Base-by-base conservation (phyloP, 2,888 invertebrate species). In the Eurytoma adleriae region DNA sequence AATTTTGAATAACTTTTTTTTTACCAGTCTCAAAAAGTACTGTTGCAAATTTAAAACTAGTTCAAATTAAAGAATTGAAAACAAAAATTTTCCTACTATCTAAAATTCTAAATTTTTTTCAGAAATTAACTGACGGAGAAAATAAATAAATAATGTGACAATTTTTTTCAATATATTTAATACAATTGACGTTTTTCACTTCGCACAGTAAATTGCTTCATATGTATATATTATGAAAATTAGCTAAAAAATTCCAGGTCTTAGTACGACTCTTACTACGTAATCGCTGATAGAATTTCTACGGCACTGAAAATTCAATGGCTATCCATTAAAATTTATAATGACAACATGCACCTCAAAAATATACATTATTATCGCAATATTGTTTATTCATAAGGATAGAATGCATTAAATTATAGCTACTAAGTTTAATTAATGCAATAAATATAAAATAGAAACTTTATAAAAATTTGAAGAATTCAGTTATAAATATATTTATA, bases 121-220 rank as follows among this genome's bases (percentile, higher is more conserved):
- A 59, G 20, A 40, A 67, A 54, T 10, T 54, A 64, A 61, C 20
- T 56, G n/a, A 62, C 30, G 40, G 40, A 10, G 7, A 67, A 68
- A 12, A 52, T 56, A 30, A 80, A 68, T 73, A 66, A 56, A 40
- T 69, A 70, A 81, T 74, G 74, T 74, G 81, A 81, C 81, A 75
- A 81, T 78, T 79, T 79, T 79, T 76, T 67, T 74, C 69, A 54
- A 70, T 64, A 72, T 64, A 68, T 64, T 75, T 56, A 79, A 67
- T 78, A 62, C 76, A 81, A 79, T 79, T 78, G 81, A 81, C 81
- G 56, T 78, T 66, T 73, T 68, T 77, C 30, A 66, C 24, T 73
- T 78, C 62, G 14, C 54, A 69, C 40, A 59, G 62, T 77, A 54
- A 73, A 80, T 80, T 80, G 77, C 77, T 73, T 72, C 48, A 14